Evolutionary conservation across 1,140 invertebrate species (phyloP).

Genomic region (Phortica variegata): DNA sequence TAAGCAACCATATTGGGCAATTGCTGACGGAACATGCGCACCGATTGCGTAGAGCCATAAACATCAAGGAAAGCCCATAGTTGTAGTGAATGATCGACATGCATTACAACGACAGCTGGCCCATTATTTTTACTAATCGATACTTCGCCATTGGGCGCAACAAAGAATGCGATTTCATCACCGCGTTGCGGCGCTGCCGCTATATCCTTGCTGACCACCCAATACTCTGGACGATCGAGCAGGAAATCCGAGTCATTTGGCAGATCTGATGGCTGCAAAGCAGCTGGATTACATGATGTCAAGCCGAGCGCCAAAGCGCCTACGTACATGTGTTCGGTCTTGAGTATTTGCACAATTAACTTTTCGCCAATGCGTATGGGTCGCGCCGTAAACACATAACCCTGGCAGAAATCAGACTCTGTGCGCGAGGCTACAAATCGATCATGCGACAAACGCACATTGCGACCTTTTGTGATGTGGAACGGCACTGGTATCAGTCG

Average conservation of each 20-base stretch:
- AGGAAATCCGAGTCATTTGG: conserved; percentile 92
- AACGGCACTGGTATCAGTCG: conserved; percentile 70
- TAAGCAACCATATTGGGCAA: conserved; percentile 52
- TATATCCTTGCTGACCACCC: conserved; percentile 94
- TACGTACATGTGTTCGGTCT: conserved; percentile 81
- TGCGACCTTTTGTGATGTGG: conserved; percentile 78
- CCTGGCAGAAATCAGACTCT: conserved; percentile 88
- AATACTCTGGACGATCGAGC: conserved; percentile 93
- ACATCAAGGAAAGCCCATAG: conserved; percentile 96
- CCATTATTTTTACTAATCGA: conserved; percentile 86
- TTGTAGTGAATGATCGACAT: conserved; percentile 85
- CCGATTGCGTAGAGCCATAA: conserved; percentile 88
- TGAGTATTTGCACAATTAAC: conserved; percentile 81
- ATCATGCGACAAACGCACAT: conserved; percentile 78
- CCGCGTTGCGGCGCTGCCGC: conserved; percentile 78
- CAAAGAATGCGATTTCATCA: conserved; percentile 87
- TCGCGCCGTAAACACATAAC: conserved; percentile 87
- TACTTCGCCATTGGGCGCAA: conserved; percentile 84
- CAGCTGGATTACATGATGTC: conserved; percentile 87
- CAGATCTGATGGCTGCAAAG: conserved; percentile 70
- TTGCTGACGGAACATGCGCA: conserved; percentile 66
- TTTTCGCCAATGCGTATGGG: conserved; percentile 84
- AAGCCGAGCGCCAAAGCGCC: conserved; percentile 88
- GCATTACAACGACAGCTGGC: conserved; percentile 80
- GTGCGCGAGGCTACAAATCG: conserved; percentile 77